Base-by-base conservation (phyloP, 2,113 vertebrate species). In the Camelus bactrianus region DNA sequence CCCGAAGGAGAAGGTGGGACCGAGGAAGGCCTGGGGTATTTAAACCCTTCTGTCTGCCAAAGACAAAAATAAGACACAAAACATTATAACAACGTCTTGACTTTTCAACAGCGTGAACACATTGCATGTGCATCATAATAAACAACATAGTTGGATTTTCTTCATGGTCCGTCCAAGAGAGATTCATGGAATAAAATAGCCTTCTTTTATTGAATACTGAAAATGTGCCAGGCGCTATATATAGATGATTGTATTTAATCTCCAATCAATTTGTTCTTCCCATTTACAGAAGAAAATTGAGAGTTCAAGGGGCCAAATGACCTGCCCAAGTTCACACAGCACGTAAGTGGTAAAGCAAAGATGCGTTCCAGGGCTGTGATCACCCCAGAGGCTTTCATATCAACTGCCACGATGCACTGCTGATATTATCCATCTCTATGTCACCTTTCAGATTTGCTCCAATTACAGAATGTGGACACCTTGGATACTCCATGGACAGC, bases 1-100 rank as follows among this genome's bases (percentile, higher is more conserved):
- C 98, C 99, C 0, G 99, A 99, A n/a, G 99, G 99, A 0, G 99
- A 99, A 3, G 99, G 99, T 3, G 99, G 99, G 30, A 99, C 99
- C 0, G 99, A 99, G 17, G 99, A 98, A 28, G 99, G 99, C 9
- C 99, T 98, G 11, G 99, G 99, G 79, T 99, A 99, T 19, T 98
- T 99, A 98, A 99, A 99, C 46, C 99, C 99, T 89, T 99, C 99
- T 0, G 99, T 99, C 99, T 99, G 98, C 42, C 72, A 98, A 94
- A 98, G 91, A 94, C 67, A 94, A 95, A 94, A 93, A 42, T 50
- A 48, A 85, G 50, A 73, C 69, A 94, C 56, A 48, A 19, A 19
- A 91, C 42, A 10, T 88, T 69, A 54, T 7, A 75, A 82, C 0
- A 4, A 46, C 42, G 4, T 35, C 24, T 46, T 69, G 13, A 35